Evolutionary conservation across 2,888 invertebrate genomes (phyloP), one percentile per base, ranked within the genome.

Genomic region (Nyleta sp.): DNA sequence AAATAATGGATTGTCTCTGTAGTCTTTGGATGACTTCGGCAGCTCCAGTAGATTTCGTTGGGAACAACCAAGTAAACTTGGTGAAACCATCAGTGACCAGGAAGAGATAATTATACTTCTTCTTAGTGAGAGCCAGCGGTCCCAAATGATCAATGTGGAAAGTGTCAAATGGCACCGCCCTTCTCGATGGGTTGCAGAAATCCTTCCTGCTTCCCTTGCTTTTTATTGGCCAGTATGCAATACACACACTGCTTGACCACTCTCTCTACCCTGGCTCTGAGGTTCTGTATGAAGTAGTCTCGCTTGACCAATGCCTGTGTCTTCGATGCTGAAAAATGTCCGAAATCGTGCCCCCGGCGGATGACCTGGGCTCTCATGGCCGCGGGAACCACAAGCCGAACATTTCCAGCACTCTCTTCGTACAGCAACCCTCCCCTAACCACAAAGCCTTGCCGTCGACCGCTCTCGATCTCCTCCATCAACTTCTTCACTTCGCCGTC

Each of bases 71-170:
- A 10, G n/a, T 20, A 35, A 35, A 53, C 8, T 53, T 53, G n/a
- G 18, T 28, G 7, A 53, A 53, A 1, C 18, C 35, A 17, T 53
- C 52, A 1, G 31, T 17, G 1, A 52, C 31, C 8, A 52, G 31
- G 11, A 52, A 33, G 4, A 52, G 0, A 15, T 52, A 17, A 1
- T 15, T 33, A 17, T 52, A 52, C 10, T 17, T 3, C 17, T 52
- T 52, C 10, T 8, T 17, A 6, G 31, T 52, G 2, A 17, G n/a
- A 2, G 52, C 17, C 13, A 52, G 13, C 11, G 35, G 35, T 18
- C 53, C 53, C 35, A 53, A n/a, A 35, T 53, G 53, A 35, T 53
- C 53, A 6, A 53, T 20, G n/a, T 46, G 46, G 24, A n/a, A 46
- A 1, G 46, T 46, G n/a, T 46, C 22, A 0, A 46, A 11, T 1